Evolutionary conservation across 1,140 invertebrate genomes (phyloP), one percentile per base, ranked within the genome.

Genomic region (Augochlora pura): DNA sequence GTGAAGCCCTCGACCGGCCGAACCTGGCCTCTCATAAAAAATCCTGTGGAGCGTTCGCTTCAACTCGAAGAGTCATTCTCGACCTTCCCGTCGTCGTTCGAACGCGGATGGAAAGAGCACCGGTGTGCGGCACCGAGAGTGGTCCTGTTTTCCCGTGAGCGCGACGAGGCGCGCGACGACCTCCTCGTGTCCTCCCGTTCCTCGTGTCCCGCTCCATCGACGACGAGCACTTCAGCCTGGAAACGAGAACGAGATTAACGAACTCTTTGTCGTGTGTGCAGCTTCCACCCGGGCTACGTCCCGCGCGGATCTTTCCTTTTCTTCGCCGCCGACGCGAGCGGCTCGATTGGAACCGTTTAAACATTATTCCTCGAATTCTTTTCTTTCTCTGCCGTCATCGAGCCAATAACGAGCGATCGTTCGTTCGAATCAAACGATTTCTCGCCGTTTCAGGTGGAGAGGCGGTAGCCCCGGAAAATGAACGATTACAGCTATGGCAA

Each of bases 401-500:
- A 9, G 2, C 16, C 75, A 14, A 77, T 49, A 39, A 38, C 23
- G 23, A 18, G 42, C 14, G 27, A n/a, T 77, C 54, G 39, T 38
- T 21, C 14, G 12, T 16, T 14, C 27, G 39, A 6, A n/a, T 46
- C 1, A 59, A 67, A 67, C 8, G 21, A 16, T n/a, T n/a, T 57
- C n/a, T n/a, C 64, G 3, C 10, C 18, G 64, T 42, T 66, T 66
- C 64, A 69, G 25, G 39, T 38, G 60, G 27, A 23, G 23, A 60
- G 10, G 5, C 54, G 3, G 54, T n/a, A n/a, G 38, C 21, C 7
- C 10, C 14, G 16, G n/a, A 68, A 67, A 38, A 92, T 91, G 90
- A 83, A 81, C 64, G 88, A 89, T 16, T 91, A 72, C 18, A 59
- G 57, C 23, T 81, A 89, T 78, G 87, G 79, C 10, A 79, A 52